A percentile compares a stretch with the other conserved stretches of the same genome.
Evolutionary conservation across 2,797 vertebrate genomes (phyloP).

Genomic region (Artibeus jamaicensis): DNA sequence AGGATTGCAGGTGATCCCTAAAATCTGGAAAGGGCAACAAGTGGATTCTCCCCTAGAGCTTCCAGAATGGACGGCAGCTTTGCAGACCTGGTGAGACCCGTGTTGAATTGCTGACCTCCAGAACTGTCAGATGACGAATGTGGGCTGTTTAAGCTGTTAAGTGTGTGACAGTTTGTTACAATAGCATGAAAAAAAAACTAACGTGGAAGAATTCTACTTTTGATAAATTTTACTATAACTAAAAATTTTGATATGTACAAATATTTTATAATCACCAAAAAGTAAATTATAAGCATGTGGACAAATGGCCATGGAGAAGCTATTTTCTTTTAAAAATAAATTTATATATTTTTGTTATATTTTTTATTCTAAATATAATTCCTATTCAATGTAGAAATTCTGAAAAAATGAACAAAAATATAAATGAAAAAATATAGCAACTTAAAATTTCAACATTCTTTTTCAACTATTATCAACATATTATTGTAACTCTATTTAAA

Average conservation of each 20-base stretch:
- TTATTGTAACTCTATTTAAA: not conserved
- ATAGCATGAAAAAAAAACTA: not conserved
- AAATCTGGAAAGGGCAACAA: not conserved
- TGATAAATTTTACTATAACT: not conserved
- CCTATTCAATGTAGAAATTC: not conserved
- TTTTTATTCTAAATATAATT: slow-evolving; percentile 28
- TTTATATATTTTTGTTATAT: not conserved
- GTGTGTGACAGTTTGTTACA: not conserved
- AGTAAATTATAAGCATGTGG: not conserved
- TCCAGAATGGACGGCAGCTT: not conserved
- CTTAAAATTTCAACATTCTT: not conserved
- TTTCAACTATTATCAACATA: not conserved
- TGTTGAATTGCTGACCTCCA: not conserved
- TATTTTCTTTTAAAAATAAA: not conserved
- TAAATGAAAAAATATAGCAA: not conserved
- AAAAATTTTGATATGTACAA: not conserved
- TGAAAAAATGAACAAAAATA: not conserved
- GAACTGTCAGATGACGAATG: not conserved
- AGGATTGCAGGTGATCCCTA: not conserved
- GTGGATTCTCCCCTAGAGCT: not conserved
- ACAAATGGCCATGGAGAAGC: not conserved
- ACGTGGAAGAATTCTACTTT: not conserved
- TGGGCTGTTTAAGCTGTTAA: not conserved
- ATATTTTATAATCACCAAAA: not conserved
- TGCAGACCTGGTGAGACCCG: not conserved